Conservation (phyloP, 2,113 vertebrate species). For the Pomatorhinus ruficollis region DNA sequence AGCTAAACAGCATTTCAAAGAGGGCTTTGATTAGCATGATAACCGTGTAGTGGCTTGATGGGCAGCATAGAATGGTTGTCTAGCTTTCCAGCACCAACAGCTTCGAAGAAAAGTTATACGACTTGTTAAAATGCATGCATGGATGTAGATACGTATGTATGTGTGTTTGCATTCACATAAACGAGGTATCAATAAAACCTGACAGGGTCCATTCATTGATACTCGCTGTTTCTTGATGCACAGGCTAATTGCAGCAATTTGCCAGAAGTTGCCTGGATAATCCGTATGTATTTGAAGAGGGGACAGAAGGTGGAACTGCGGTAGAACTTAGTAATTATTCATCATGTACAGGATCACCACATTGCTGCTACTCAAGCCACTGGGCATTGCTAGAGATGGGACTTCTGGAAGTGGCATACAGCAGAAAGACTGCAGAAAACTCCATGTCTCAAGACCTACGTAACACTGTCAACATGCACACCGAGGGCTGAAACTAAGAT, state of each 20-base stretch:
- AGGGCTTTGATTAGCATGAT: constrained; percentile 58
- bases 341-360: background rate
- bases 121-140: background rate
- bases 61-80: constrained; percentile 7
- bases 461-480: background rate
- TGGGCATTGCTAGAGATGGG: background rate
- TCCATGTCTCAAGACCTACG: fast-evolving
- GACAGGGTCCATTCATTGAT: background rate
- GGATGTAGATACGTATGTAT: background rate
- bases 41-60: constrained; percentile 24
- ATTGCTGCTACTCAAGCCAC: background rate
- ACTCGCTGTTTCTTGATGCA: background rate
- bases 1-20: constrained; percentile 57
- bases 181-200: background rate
- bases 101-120: background rate
- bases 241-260: constrained; percentile 33
- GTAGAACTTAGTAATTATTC: background rate
- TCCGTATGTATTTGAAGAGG: background rate
- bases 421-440: background rate
- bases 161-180: background rate
- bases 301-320: background rate
- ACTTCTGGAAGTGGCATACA: background rate
- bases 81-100: constrained; percentile 13
- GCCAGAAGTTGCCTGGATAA: background rate
- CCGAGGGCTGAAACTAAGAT: background rate